Base-by-base conservation (phyloP, 2,888 invertebrate genomes). In the Xestia c-nigrum region DNA sequence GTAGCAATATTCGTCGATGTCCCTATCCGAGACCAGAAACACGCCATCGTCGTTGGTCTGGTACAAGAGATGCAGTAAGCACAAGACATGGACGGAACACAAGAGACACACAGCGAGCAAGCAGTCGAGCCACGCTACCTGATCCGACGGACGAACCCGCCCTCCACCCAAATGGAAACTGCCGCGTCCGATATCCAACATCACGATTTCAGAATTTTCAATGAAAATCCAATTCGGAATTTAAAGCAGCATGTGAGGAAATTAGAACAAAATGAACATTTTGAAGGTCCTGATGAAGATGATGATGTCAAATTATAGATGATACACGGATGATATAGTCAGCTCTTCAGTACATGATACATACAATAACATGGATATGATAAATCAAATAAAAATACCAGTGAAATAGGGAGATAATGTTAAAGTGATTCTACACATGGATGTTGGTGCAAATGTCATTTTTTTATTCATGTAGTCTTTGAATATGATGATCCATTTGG, bases 81-180 rank as follows among this genome's bases (percentile, higher is more conserved):
- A 97, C 92, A 97, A 95, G 90, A 97, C 94, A 96, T 97, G 97
- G 92, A 97, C 95, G 89, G 97, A 97, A 95, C 97, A 97, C 95
- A 98, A 95, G 86, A 97, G 96, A 93, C 97, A 97, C 91, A 97
- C 95, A 96, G 97, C 97, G 95, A 97, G 96, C 94, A 97, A 96
- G 95, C 97, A 97, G 97, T 98, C 98, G 94, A 97, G 97, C 97
- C 97, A 98, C 97, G 98, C 98, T 98, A 98, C 98, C 98, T 98
- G 98, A 97, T 98, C 98, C 96, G 98, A 97, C 97, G 96, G 94
- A 95, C 97, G 97, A 96, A 94, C 96, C 97, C 97, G 96, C 92
- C 92, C 90, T 87, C 92, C 92, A 85, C 96, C 96, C 95, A 97
- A 94, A 93, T 97, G 97, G 94, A 96, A 97, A 95, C 97, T 97